A percentile compares a stretch with the other conserved stretches of the same genome.
Evolutionary conservation across 2,888 invertebrate genomes (phyloP).

Genomic region (Caenorhabditis sp.): DNA sequence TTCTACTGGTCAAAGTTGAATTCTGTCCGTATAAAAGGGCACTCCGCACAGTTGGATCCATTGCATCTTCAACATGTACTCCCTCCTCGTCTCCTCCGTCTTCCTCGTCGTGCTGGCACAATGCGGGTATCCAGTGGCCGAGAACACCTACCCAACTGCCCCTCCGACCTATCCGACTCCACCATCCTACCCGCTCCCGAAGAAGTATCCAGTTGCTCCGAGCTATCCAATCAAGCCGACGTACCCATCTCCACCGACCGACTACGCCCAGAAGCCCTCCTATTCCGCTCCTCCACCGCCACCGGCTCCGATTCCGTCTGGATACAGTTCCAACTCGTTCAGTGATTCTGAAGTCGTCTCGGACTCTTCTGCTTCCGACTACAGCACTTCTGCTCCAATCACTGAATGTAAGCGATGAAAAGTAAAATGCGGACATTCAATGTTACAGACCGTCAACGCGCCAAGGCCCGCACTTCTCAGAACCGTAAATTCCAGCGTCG

Average conservation of each 20-base stretch:
- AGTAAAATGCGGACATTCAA: no score
- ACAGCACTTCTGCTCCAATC: not conserved
- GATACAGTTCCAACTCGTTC: not conserved
- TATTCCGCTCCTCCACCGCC: slow-evolving; percentile 15
- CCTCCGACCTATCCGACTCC: slow-evolving; percentile 1
- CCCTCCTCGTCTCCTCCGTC: slow-evolving; percentile 9
- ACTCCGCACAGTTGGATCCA: not conserved
- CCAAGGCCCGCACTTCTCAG: slow-evolving; percentile 22
- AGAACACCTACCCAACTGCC: slow-evolving; percentile 7
- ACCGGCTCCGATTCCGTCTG: not conserved
- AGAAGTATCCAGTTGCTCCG: slow-evolving; percentile 10
- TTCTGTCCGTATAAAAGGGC: slow-evolving; percentile 1
- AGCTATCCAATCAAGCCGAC: slow-evolving; percentile 9
- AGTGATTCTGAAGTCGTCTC: not conserved
- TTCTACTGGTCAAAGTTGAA: slow-evolving; percentile 10
- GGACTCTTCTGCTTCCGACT: not conserved
- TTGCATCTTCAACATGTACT: slow-evolving; percentile 13
- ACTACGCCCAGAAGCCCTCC: not conserved
- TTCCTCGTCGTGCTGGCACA: slow-evolving; percentile 5
- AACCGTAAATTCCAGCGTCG: slow-evolving; percentile 40
- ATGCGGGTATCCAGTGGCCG: slow-evolving; percentile 17
- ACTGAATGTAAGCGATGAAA: slow-evolving; percentile 12
- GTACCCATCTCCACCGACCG: not conserved
- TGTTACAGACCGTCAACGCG: slow-evolving; percentile 36
- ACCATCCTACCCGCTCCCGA: slow-evolving; percentile 1